Evolutionary conservation across 2,113 vertebrate species (phyloP), one percentile per base, ranked within the genome.

Genomic region (Ceyx melanurus): DNA sequence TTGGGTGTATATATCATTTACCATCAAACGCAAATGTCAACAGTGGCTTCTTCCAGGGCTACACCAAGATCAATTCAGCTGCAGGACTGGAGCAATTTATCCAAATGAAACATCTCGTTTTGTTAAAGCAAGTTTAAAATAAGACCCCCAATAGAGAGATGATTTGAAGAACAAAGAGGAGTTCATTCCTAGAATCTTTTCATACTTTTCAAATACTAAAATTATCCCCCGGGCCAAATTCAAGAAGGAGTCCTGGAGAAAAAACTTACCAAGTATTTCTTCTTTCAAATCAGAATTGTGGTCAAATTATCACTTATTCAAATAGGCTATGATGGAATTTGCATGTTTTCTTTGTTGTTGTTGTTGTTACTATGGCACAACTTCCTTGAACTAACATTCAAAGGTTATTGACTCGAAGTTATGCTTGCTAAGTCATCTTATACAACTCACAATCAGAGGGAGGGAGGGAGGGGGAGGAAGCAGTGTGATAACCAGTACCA

Each of bases 391-490:
- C 92, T 96, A 92, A 94, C 92, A 95, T 84, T 88, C 93, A 97
- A 95, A 97, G 94, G 96, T 97, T 97, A 97, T 97, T 97, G 6
- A 91, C 83, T 91, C 92, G 84, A 97, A 97, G 94, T 97, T 93
- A 88, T 95, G 93, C 96, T 95, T 95, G 92, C 92, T 94, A 97
- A 97, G 93, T 96, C 92, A 98, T 98, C 97, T 97, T 97, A 97
- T 88, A 94, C 86, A 96, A 95, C 95, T 93, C 97, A 97, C 98
- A 97, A 93, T 95, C 96, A 87, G 97, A 97, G 93, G 98, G 98
- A 97, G 93, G 98, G 98, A 97, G 95, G 92, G 95, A 95, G 90
- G 86, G 92, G 97, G 93, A 96, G 96, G 97, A 96, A 97, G 97
- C 61, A 26, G 86, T 94, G 97, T 94, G 97, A 98, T 98, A 98